Evolutionary conservation across 2,113 vertebrate species (phyloP).

Genomic region (Seriola rivoliana): DNA sequence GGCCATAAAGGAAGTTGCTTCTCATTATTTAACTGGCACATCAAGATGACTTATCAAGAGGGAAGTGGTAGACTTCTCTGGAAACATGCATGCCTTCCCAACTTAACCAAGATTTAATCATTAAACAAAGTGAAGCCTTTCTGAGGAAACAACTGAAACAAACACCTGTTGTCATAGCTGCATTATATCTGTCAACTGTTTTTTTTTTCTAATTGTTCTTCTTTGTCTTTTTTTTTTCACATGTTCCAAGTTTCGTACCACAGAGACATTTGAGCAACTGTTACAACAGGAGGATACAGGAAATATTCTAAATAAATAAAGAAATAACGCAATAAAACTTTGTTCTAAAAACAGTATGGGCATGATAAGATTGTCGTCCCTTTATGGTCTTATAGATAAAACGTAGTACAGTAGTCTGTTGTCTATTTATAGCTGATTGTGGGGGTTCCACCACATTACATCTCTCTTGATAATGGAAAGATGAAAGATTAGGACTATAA

Average conservation of each 20-base stretch:
- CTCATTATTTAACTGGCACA: slow-evolving; percentile 1
- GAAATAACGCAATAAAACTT: background rate
- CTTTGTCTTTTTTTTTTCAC: background rate
- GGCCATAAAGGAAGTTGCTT: slow-evolving; percentile 2
- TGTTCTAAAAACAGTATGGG: background rate
- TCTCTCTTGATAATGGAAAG: slow-evolving; percentile 21
- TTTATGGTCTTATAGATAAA: slow-evolving; percentile 8
- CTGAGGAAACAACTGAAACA: background rate
- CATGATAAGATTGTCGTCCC: background rate
- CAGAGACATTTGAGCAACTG: background rate
- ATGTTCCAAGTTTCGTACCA: background rate
- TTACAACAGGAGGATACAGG: background rate
- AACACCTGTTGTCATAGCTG: too few relatives aligned
- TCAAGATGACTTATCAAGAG: background rate
- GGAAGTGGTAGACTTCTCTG: slow-evolving; percentile 9
- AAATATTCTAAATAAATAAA: background rate
- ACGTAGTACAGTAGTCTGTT: background rate
- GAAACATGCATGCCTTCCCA: background rate
- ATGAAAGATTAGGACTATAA: slow-evolving; percentile 41
- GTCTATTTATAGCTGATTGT: slow-evolving; percentile 23
- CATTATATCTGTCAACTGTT: too few relatives aligned
- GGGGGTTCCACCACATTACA: background rate
- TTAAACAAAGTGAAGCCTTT: background rate
- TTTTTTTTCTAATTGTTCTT: background rate
- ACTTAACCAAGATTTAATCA: background rate